These are phyloP conservation scores for Periophthalmus modestus DNA, from an alignment of 2,113 vertebrate species.

Conservation along the genomic window DNA sequence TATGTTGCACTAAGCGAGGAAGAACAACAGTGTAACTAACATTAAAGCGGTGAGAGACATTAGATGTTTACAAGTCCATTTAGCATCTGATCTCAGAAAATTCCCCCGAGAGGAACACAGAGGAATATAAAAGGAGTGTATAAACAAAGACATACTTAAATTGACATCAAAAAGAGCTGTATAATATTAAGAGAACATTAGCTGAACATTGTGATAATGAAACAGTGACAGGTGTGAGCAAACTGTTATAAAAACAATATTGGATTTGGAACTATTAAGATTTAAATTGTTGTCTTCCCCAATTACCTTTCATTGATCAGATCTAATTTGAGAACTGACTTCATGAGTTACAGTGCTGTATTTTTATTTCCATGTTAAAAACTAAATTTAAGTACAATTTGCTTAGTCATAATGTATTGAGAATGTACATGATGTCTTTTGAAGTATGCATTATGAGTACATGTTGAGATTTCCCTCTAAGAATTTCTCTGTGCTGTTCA, in stretches of 20 bases:
- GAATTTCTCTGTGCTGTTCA: background rate
- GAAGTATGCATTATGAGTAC: too few relatives aligned
- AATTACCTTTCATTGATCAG: too few relatives aligned
- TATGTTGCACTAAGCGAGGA: conserved; percentile 29
- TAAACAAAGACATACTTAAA: background rate
- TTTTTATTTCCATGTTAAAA: too few relatives aligned
- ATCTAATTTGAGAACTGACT: too few relatives aligned
- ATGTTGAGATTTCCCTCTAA: background rate
- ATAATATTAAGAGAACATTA: background rate
- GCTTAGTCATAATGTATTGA: too few relatives aligned
- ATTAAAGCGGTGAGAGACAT: conserved; percentile 26
- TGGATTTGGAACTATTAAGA: background rate
- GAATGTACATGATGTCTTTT: too few relatives aligned
- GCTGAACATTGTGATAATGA: background rate
- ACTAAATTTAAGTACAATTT: too few relatives aligned
- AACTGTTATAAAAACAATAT: background rate
- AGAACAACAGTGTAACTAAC: conserved; percentile 41
- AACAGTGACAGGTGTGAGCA: background rate
- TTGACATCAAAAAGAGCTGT: background rate
- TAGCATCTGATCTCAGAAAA: conserved; percentile 44
- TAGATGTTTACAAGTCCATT: conserved; percentile 48
- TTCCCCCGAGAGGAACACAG: conserved; percentile 33
- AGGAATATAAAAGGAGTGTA: conserved; percentile 13
- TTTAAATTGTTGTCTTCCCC: too few relatives aligned
- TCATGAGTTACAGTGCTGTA: too few relatives aligned